These are phyloP conservation scores for Apeltes quadracus DNA, from an alignment of 2,113 vertebrate genomes.

Conservation along the genomic window DNA sequence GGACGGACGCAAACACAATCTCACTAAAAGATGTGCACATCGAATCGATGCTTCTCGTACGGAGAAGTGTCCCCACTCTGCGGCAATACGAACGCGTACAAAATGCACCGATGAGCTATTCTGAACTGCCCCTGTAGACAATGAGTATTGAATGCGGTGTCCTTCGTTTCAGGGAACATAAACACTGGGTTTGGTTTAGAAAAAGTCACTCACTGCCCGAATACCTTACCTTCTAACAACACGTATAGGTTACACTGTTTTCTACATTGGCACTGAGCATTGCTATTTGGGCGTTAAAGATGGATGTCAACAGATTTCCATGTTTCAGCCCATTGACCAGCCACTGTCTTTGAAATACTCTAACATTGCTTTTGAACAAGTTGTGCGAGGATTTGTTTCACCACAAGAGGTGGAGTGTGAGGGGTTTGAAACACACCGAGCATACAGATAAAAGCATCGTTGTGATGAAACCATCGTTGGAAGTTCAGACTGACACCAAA, in stretches of 20 bases:
- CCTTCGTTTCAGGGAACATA: too few relatives aligned
- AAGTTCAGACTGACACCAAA: constrained; percentile 31
- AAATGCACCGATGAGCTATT: constrained; percentile 31
- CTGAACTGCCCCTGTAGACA: too few relatives aligned
- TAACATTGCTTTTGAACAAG: not conserved
- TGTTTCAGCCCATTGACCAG: constrained; percentile 5
- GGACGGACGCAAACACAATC: not conserved
- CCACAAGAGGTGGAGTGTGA: not conserved
- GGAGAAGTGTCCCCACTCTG: not conserved
- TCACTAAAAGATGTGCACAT: not conserved
- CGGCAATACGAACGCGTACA: constrained; percentile 14
- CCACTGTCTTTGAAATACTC: not conserved
- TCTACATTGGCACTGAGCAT: not conserved
- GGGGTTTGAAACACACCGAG: not conserved
- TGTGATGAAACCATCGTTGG: constrained; percentile 18
- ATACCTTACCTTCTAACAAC: not conserved
- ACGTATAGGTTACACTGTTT: not conserved
- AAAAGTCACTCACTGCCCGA: too few relatives aligned
- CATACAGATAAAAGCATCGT: constrained; percentile 20
- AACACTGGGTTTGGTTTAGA: too few relatives aligned
- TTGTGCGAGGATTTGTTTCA: not conserved
- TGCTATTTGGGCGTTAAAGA: not conserved
- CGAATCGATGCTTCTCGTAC: not conserved
- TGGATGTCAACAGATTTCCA: not conserved
- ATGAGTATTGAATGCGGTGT: too few relatives aligned